Evolutionary conservation across 2,113 vertebrate species (phyloP).

Genomic region (Lutjanus erythropterus): DNA sequence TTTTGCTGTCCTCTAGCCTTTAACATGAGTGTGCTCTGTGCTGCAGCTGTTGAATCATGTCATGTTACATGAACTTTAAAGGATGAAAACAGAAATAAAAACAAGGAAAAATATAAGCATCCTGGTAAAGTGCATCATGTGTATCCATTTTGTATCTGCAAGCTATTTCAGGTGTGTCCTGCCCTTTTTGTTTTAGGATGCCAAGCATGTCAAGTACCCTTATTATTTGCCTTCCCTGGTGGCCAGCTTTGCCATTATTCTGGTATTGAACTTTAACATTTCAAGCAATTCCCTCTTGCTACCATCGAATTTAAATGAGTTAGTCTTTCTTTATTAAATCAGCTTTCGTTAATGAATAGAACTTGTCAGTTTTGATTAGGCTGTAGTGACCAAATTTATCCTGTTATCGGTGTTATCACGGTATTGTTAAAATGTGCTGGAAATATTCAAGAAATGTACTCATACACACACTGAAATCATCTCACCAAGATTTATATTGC

Average conservation of each 20-base stretch:
- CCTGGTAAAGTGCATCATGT: background rate
- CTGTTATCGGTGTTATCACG: too few species aligned
- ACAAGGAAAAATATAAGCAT: background rate
- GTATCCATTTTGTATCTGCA: background rate
- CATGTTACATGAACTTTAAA: background rate
- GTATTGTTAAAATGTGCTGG: too few species aligned
- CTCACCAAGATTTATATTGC: too few species aligned
- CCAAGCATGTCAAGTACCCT: background rate
- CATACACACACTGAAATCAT: too few species aligned
- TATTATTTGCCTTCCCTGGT: background rate
- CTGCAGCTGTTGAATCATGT: background rate
- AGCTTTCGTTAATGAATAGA: too few species aligned
- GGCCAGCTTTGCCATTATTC: background rate
- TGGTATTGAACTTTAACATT: background rate
- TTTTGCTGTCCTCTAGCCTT: background rate
- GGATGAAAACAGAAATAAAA: background rate
- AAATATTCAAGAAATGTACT: too few species aligned
- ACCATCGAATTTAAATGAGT: too few species aligned
- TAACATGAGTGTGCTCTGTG: background rate
- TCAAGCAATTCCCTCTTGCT: background rate
- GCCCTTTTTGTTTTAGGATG: constrained; percentile 8
- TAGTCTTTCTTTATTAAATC: too few species aligned
- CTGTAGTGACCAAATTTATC: too few species aligned
- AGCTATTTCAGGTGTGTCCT: background rate
- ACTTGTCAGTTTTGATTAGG: too few species aligned